Evolutionary conservation across 2,888 invertebrate genomes (phyloP).

Genomic region (Perdita meconis): DNA sequence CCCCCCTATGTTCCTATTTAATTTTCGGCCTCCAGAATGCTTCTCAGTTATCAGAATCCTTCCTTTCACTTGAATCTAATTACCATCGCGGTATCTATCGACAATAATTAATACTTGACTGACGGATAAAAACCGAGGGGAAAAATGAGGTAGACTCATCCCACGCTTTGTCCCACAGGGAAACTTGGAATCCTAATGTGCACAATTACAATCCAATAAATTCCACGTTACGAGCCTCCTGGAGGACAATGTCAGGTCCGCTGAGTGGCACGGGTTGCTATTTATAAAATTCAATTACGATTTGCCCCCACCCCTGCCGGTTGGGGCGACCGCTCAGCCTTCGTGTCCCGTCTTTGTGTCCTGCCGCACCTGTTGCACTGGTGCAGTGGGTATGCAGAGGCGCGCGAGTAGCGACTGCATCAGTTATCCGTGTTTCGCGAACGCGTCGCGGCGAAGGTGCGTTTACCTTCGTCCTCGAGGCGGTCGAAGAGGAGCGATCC

Average conservation of each 20-base stretch:
- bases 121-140: background rate
- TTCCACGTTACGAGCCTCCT: background rate
- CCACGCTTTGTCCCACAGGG: background rate
- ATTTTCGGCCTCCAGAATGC: background rate
- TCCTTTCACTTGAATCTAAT: slow-evolving; percentile 4
- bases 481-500: slow-evolving; percentile 55
- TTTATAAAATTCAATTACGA: slow-evolving; percentile 54
- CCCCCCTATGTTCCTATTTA: background rate
- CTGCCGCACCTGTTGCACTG: slow-evolving; percentile 43
- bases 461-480: slow-evolving; percentile 68
- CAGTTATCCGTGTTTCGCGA: slow-evolving; percentile 50
- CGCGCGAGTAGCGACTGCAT: slow-evolving; percentile 22
- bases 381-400: background rate
- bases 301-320: slow-evolving; percentile 14
- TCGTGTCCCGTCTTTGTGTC: slow-evolving; percentile 42
- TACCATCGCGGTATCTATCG: background rate
- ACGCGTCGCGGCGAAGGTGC: slow-evolving; percentile 59
- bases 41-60: background rate
- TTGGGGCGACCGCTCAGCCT: slow-evolving; percentile 28
- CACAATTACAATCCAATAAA: background rate
- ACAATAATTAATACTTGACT: background rate
- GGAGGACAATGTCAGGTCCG: background rate
- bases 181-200: background rate
- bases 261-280: slow-evolving; percentile 10
- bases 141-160: background rate